These are phyloP conservation scores for Sebastes variabilis DNA, from an alignment of 2,797 vertebrate species.

Conservation along the genomic window DNA sequence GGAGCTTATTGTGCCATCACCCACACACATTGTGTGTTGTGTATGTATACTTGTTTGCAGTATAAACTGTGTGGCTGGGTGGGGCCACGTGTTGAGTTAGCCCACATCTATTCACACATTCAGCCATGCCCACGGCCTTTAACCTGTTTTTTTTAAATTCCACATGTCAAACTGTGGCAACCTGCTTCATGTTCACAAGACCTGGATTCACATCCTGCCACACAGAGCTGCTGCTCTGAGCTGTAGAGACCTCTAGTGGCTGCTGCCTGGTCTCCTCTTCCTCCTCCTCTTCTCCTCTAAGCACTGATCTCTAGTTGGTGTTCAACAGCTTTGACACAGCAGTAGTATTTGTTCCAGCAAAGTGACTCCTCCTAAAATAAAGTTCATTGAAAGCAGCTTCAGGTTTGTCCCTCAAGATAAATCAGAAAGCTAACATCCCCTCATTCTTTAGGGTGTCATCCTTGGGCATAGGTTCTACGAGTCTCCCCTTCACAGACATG, in stretches of 20 bases:
- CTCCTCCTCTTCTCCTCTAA: too few relatives aligned
- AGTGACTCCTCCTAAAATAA: neutral
- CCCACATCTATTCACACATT: conserved; percentile 12
- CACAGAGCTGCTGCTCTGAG: neutral
- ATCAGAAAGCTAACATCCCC: too few relatives aligned
- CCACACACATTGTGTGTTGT: neutral
- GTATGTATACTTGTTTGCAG: conserved; percentile 10
- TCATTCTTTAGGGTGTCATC: neutral
- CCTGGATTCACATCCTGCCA: neutral
- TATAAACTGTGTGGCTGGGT: conserved; percentile 9
- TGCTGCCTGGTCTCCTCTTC: neutral
- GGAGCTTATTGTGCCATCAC: too few relatives aligned
- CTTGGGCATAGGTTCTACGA: too few relatives aligned
- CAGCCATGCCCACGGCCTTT: conserved; percentile 6
- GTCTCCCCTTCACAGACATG: too few relatives aligned
- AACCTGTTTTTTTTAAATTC: conserved; percentile 5
- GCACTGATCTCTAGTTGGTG: too few relatives aligned
- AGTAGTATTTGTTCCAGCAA: too few relatives aligned
- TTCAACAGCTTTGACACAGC: too few relatives aligned
- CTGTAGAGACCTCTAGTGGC: conserved; percentile 65
- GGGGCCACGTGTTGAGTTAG: neutral
- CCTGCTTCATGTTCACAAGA: conserved; percentile 1
- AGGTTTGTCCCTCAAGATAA: neutral
- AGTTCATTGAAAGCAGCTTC: too few relatives aligned
- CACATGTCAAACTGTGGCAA: conserved; percentile 20